Evolutionary conservation across 2,888 invertebrate genomes (phyloP).

Genomic region (Helleia helle): DNA sequence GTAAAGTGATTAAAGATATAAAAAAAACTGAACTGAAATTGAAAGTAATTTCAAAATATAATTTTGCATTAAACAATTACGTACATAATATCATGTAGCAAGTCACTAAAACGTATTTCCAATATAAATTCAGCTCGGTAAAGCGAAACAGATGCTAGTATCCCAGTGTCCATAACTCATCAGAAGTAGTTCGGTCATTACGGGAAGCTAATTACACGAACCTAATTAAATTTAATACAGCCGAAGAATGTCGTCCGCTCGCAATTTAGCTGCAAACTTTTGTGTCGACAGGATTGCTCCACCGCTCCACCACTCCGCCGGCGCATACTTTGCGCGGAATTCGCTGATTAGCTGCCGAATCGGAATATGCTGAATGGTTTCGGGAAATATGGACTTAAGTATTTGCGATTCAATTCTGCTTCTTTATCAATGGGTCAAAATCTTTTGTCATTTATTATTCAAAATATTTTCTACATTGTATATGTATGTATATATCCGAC

Average conservation of each 20-base stretch:
- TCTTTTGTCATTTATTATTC: no score
- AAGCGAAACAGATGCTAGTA: slow-evolving; percentile 7
- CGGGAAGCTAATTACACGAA: slow-evolving; percentile 28
- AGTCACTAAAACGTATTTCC: background rate
- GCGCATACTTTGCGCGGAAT: slow-evolving; percentile 3
- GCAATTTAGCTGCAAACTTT: slow-evolving; percentile 22
- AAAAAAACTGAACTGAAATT: background rate
- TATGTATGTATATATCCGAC: no score
- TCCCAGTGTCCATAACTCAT: slow-evolving; percentile 21
- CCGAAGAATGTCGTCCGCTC: slow-evolving; percentile 23
- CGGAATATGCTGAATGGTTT: slow-evolving; percentile 2
- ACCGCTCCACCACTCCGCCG: background rate
- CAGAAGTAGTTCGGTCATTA: slow-evolving; percentile 18
- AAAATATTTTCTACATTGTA: no score
- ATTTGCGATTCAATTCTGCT: no score
- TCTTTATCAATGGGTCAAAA: no score
- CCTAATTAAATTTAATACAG: slow-evolving; percentile 35
- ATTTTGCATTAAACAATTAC: background rate
- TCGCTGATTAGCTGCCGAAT: slow-evolving; percentile 7
- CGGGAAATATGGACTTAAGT: no score
- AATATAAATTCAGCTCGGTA: background rate
- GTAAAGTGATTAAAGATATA: background rate
- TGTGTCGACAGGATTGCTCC: background rate
- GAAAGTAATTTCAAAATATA: background rate
- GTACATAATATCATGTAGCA: no score